These are phyloP conservation scores for Nipponia nippon DNA, from an alignment of 2,113 vertebrate genomes.

Conservation along the genomic window DNA sequence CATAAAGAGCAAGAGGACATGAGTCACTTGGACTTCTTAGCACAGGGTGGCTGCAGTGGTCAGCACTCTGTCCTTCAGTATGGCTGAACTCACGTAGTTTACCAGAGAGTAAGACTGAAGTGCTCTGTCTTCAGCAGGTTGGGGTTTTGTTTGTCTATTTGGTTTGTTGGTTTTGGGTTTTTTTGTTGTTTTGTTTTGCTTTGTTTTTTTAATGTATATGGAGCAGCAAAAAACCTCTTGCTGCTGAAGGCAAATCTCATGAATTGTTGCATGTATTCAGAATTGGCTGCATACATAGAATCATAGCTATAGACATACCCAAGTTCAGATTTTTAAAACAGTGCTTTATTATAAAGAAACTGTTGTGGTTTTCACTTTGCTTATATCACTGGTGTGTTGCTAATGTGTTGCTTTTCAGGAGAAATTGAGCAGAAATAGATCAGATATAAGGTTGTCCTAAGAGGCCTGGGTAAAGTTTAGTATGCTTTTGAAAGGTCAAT, in stretches of 20 bases:
- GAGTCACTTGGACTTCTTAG: neutral
- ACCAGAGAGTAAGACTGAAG: neutral
- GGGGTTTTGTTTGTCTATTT: neutral
- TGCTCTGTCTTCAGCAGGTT: neutral
- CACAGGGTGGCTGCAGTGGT: too few relatives aligned
- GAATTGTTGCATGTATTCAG: neutral
- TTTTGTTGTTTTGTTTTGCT: too few relatives aligned
- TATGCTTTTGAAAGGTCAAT: neutral
- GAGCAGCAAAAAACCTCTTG: neutral
- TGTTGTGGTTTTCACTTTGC: neutral
- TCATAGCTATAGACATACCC: neutral
- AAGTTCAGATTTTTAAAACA: neutral
- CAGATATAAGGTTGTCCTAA: neutral
- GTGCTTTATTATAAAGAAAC: neutral
- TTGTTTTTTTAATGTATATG: neutral
- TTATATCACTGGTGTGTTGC: neutral
- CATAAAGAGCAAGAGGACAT: neutral
- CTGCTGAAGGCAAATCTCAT: neutral
- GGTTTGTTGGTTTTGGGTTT: too few relatives aligned
- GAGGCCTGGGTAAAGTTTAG: neutral
- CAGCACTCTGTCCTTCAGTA: neutral
- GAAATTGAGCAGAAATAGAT: neutral
- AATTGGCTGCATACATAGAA: fast-evolving
- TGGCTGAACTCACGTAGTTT: neutral
- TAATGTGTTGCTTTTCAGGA: neutral